A percentile compares a stretch with the other conserved stretches of the same genome.
phyloP scores from a whole-genome alignment of 2,113 vertebrate species.

The human (Homo sapiens) region DNA sequence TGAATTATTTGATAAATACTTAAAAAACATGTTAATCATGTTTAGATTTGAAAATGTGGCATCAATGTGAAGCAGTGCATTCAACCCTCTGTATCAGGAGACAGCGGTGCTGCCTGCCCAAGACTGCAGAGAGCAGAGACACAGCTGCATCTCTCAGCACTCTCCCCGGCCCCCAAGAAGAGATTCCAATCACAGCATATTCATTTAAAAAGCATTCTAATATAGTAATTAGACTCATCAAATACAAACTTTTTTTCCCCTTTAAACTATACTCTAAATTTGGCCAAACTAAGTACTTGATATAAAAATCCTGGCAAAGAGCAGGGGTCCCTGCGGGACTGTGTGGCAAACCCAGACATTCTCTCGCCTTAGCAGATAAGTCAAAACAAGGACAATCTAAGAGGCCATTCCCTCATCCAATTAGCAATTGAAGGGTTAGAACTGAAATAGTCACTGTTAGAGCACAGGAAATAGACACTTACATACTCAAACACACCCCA shows the following conservation, averaged over 20 bases:
- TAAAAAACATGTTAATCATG: background rate
- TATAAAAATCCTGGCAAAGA: background rate
- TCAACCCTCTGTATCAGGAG: background rate
- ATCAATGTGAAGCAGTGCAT: background rate
- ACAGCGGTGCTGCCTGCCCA: background rate
- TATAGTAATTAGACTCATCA: background rate
- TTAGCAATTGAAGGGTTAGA: background rate
- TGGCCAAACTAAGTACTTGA: background rate
- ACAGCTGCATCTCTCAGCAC: too few relatives aligned
- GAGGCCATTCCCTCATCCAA: background rate
- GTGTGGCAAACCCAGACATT: background rate
- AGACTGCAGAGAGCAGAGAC: background rate
- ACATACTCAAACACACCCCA: background rate
- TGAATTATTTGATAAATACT: background rate
- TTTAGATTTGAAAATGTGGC: background rate
- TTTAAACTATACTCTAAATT: conserved; percentile 4
- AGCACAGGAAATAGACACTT: background rate
- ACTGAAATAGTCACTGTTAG: background rate
- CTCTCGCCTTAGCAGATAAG: background rate
- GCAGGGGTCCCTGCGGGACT: background rate
- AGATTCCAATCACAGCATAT: background rate
- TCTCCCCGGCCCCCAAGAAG: background rate
- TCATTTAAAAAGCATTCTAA: background rate
- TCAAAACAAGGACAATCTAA: background rate
- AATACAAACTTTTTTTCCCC: background rate